Evolutionary conservation across 2,113 vertebrate species (phyloP).

Genomic region (Zosterops pallidus): DNA sequence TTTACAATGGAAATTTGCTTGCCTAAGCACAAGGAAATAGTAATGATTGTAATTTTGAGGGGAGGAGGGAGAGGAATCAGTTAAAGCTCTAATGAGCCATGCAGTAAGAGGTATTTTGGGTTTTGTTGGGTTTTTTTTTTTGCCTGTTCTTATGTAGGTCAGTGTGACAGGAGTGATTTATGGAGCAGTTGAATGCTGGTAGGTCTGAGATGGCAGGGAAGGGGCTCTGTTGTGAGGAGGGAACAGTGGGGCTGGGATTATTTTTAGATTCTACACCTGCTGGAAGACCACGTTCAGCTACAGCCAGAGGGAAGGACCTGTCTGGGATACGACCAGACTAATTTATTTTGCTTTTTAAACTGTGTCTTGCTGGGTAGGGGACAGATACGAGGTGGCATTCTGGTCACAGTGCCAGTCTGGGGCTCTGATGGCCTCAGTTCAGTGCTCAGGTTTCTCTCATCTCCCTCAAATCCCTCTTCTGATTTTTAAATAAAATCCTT

Average conservation of each 20-base stretch:
- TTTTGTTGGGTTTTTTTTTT: background rate
- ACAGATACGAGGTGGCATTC: background rate
- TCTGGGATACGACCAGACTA: background rate
- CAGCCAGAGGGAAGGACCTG: background rate
- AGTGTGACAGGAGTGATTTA: background rate
- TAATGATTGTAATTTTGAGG: background rate
- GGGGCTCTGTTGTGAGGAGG: background rate
- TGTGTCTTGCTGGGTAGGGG: background rate
- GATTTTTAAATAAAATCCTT: background rate
- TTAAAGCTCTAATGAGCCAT: background rate
- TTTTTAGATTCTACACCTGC: background rate
- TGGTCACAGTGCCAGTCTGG: background rate
- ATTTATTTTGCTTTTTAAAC: background rate
- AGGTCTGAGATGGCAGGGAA: background rate
- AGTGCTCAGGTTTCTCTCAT: background rate
- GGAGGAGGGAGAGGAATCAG: background rate
- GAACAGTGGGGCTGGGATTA: background rate
- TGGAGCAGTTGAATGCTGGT: background rate
- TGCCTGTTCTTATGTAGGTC: background rate
- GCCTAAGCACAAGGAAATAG: background rate
- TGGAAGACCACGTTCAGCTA: background rate
- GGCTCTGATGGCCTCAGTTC: background rate
- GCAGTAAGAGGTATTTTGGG: background rate
- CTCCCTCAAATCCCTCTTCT: background rate
- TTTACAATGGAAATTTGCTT: slow-evolving; percentile 35